These are phyloP conservation scores for Amphipoea lucens DNA, from an alignment of 2,888 invertebrate genomes.

Conservation along the genomic window DNA sequence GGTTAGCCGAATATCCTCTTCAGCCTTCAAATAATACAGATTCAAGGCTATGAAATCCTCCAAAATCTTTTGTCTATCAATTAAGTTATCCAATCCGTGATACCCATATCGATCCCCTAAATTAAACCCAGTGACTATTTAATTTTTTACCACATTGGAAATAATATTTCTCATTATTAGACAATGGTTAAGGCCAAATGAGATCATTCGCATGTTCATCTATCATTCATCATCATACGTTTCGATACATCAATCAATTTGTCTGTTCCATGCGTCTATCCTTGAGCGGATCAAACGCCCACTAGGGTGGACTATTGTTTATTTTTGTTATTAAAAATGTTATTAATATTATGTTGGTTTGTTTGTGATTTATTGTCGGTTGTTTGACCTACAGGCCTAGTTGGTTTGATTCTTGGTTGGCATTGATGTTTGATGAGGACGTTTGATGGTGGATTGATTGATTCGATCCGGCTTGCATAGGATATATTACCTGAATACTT, in stretches of 20 bases:
- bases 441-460: background rate
- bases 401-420: slow-evolving; percentile 16
- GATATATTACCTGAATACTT: background rate
- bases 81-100: background rate
- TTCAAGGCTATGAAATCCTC: background rate
- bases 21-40: background rate
- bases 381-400: slow-evolving; percentile 40
- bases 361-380: slow-evolving; percentile 48
- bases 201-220: slow-evolving; percentile 77
- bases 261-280: slow-evolving; percentile 52
- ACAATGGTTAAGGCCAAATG: slow-evolving; percentile 82
- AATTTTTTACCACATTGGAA: slow-evolving; percentile 56
- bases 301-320: slow-evolving; percentile 50
- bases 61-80: background rate
- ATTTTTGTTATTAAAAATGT: slow-evolving; percentile 60
- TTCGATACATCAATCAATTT: slow-evolving; percentile 86
- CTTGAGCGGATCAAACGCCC: slow-evolving; percentile 62
- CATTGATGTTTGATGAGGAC: background rate
- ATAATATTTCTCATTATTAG: slow-evolving; percentile 71
- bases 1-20: background rate
- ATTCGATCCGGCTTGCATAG: background rate
- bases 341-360: slow-evolving; percentile 53
- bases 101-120: slow-evolving; percentile 31
- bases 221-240: slow-evolving; percentile 78
- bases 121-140: slow-evolving; percentile 19